These are phyloP conservation scores for Diglossa cyanea DNA, from an alignment of 2,797 vertebrate genomes.

Conservation along the genomic window DNA sequence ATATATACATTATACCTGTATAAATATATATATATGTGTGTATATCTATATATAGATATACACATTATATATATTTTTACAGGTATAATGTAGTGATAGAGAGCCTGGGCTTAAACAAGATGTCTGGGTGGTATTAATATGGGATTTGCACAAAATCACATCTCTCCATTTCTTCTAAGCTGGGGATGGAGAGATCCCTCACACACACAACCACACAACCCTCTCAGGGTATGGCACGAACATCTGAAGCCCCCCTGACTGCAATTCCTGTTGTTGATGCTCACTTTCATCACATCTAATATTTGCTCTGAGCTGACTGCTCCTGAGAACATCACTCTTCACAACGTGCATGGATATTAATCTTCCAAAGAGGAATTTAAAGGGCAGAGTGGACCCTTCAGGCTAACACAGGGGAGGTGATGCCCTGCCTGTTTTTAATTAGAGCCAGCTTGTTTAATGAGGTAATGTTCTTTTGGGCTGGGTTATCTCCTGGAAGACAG, in stretches of 20 bases:
- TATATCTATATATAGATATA: too few relatives aligned
- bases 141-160: not conserved
- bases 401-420: not conserved
- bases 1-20: too few relatives aligned
- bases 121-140: not conserved
- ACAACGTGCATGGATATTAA: not conserved
- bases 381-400: slow-evolving; percentile 23
- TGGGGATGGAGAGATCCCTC: not conserved
- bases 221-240: not conserved
- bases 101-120: not conserved
- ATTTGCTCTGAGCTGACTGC: not conserved
- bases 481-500: slow-evolving; percentile 62
- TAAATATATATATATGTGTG: too few relatives aligned
- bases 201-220: not conserved
- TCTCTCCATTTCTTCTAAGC: not conserved
- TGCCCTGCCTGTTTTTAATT: slow-evolving; percentile 67
- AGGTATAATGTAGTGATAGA: not conserved
- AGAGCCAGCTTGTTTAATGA: slow-evolving; percentile 66
- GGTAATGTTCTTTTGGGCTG: slow-evolving; percentile 53
- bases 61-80: not conserved
- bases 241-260: not conserved
- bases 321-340: not conserved
- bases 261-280: not conserved
- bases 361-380: slow-evolving; percentile 15
- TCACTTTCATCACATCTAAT: not conserved